Base-by-base conservation (phyloP, 2,797 vertebrate genomes). In the Sylvia borin region DNA sequence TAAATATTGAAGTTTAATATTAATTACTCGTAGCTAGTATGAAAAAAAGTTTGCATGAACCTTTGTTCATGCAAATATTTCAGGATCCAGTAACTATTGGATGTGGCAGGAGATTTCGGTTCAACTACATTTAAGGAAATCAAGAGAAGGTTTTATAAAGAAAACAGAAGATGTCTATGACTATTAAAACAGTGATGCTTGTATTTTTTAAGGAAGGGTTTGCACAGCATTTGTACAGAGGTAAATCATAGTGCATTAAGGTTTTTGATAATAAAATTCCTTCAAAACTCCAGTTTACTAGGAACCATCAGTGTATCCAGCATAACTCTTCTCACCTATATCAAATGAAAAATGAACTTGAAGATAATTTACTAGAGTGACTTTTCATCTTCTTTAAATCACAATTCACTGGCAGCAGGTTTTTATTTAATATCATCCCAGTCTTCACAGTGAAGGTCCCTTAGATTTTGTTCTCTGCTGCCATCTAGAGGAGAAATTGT, bases 401-500 rank as follows among this genome's bases (percentile, higher is more conserved):
- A 17, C 40, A 51, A 40, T 82, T 76, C 26, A 31, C 24, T 1
- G 2, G 27, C 73, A 51, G 32, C 31, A 27, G 18, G 13, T 31
- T 93, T 85, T 91, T 76, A 31, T 32, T 45, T 57, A 26, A 3
- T 15, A 8, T 40, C 34, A 74, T 31, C 19, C 13, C 26, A 10
- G 7, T 17, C 55, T 34, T 75, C 60, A 53, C 57, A 65, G 87
- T 9, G 36, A 7, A 45, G 62, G 21, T 51, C 75, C 24, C 24
- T n/a, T 45, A 48, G 89, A 88, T 32, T 86, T 81, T 91, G 87
- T 94, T 97, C 91, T 95, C 93, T 97, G 89, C 95, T 93, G 50
- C 96, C 97, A 97, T 88, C 97, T 97, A 97, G 89, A 96, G 95
- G 95, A 79, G 26, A 90, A 93, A 94, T 31, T 42, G 38, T 38